phyloP scores from a whole-genome alignment of 1,140 invertebrate genomes.

The Rhopalosiphum maidis region DNA sequence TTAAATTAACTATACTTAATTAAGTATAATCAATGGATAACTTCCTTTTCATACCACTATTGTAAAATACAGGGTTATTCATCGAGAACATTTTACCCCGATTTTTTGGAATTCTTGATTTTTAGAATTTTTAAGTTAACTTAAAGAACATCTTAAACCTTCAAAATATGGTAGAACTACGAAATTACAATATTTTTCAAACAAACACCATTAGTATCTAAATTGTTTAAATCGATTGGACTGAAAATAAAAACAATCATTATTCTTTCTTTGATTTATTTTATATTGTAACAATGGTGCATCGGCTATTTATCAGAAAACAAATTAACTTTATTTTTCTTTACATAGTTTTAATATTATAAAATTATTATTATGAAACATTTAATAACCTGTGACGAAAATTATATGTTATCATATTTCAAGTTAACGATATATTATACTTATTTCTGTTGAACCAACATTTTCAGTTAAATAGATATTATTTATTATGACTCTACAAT shows the following conservation, averaged over 20 bases:
- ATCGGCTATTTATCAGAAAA: neutral
- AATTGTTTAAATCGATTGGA: neutral
- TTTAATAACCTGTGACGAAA: too few relatives aligned
- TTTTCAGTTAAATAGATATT: neutral
- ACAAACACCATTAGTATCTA: neutral
- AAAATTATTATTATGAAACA: too few relatives aligned
- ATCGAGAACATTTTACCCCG: neutral
- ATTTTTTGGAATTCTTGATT: neutral
- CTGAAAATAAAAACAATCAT: neutral
- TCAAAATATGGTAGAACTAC: neutral
- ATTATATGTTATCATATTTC: too few relatives aligned
- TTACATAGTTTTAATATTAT: too few relatives aligned
- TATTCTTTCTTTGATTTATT: neutral
- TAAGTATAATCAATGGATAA: neutral
- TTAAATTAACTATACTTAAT: neutral
- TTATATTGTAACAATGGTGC: neutral
- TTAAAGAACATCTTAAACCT: neutral
- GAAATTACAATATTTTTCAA: neutral
- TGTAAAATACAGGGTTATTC: neutral
- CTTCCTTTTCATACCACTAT: neutral
- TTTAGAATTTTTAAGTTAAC: too few relatives aligned
- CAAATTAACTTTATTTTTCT: too few relatives aligned
- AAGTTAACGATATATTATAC: too few relatives aligned
- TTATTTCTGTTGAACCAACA: too few relatives aligned
- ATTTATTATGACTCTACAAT: neutral